Base-by-base conservation (phyloP, 2,797 vertebrate genomes). In the Oryzias sinensis region DNA sequence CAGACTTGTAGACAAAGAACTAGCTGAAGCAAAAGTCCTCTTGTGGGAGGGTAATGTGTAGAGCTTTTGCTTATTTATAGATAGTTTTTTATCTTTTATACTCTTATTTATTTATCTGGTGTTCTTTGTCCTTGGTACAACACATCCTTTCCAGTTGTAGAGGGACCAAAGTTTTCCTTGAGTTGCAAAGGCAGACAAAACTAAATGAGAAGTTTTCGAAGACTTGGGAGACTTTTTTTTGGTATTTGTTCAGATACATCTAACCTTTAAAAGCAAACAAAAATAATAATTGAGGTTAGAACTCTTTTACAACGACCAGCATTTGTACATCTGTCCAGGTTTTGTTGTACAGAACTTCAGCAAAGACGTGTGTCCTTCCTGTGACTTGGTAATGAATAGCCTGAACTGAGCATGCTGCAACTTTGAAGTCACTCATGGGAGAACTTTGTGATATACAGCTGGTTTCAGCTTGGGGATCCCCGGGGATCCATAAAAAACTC, bases 361-460 rank as follows among this genome's bases (percentile, higher is more conserved):
- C 75, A 83, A 79, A 83, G 89, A 86, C 72, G 80, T 60, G 61
- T 87, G 86, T 87, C 86, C 87, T 86, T 89, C 83, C 80, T 83
- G 77, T 85, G 82, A 85, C 84, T 76, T 82, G 78, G 84, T 89
- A 87, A 87, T 88, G 86, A 90, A 90, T 88, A 89, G 80, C 76
- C 68, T 67, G 80, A 83, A 83, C 79, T 45, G 69, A 79, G 74
- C 75, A 55, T 46, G 70, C 71, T 62, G 75, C 56, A 49, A 85
- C 87, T 90, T 88, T 88, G 84, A 89, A 87, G 85, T 82, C 75
- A 77, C 85, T 86, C 87, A 80, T 81, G 79, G 86, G 86, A 86
- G 71, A 74, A 62, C 65, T 62, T 68, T 72, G 85, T 87, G 84
- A 89, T 87, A 83, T 89, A 87, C 85, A 86, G 83, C 86, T 84